Base-by-base conservation (phyloP, 2,888 invertebrate species). In the Trachelus iudaicus region DNA sequence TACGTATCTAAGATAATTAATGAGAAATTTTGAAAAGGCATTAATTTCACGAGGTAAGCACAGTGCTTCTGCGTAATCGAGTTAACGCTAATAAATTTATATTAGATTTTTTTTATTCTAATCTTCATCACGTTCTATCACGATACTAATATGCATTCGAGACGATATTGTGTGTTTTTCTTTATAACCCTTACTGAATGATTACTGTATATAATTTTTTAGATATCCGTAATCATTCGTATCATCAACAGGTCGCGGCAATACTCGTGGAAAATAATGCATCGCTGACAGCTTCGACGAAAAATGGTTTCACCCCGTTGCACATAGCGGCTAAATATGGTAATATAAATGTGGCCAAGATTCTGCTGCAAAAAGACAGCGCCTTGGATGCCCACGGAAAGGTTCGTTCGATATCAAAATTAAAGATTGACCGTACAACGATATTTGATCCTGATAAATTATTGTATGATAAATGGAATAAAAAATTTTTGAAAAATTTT, bases 321-420 rank as follows among this genome's bases (percentile, higher is more conserved):
- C 99, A 99, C 93, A 94, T 99, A 79, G 98, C 99, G 4, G 96
- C 98, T 73, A 99, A 99, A 91, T 99, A 99, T 91, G 99, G 98
- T n/a, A 97, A 97, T 90, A 95, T 96, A 79, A 96, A 96, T 82
- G 96, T 99, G 1, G 98, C 98, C 0, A 94, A 96, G 81, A 93
- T 98, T 79, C 93, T 99, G 77, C 92, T 99, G 77, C 96, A 98
- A 86, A 94, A 96, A 80, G 97, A 97, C 40, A 98, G 98, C 23
- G 95, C 96, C 71, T 95, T 98, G 1, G 97, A 98, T 92, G 95
- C 96, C 56, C 97, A 97, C 83, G 99, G 98, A 79, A 98, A 95
- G 93, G 93, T 93, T 33, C 30, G 71, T 71, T 11, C 31, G 11
- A 71, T 30, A 30, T 11, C 0, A 71, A 33, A 33, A 30, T 13